These are phyloP conservation scores for Steinernema khuongi DNA, from an alignment of 1,140 invertebrate genomes.

Conservation along the genomic window DNA sequence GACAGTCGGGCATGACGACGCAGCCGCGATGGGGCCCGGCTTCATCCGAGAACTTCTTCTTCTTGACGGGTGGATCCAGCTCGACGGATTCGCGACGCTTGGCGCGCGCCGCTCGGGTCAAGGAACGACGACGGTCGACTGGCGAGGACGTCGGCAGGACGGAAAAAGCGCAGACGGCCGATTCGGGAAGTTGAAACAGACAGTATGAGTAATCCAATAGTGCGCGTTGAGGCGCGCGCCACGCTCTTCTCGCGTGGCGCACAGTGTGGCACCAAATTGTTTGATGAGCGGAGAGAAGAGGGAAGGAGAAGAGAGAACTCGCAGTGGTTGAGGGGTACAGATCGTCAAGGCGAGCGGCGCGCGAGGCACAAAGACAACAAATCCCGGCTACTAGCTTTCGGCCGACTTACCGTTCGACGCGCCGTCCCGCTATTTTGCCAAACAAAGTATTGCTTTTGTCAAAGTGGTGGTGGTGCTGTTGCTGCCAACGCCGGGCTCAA, in stretches of 20 bases:
- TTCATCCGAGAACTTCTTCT: neutral
- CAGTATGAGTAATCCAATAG: constrained; percentile 13
- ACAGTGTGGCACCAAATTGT: constrained; percentile 16
- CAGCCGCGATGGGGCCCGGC: neutral
- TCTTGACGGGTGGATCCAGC: neutral
- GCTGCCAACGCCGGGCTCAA: neutral
- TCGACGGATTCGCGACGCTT: neutral
- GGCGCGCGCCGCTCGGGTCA: neutral
- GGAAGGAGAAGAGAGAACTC: neutral
- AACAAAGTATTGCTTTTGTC: neutral
- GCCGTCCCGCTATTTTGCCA: neutral
- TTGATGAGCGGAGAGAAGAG: constrained; percentile 15
- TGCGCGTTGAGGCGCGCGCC: constrained; percentile 15
- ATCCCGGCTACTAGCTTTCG: constrained; percentile 10
- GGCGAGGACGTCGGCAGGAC: no score
- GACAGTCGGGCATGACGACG: neutral
- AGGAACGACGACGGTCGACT: neutral
- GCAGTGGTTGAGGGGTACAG: neutral
- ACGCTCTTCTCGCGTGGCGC: neutral
- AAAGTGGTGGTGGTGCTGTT: neutral
- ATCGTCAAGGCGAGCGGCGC: constrained; percentile 3
- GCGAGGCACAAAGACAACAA: neutral
- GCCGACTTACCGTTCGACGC: neutral
- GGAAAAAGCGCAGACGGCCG: neutral
- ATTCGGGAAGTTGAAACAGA: constrained; percentile 15